Evolutionary conservation across 2,113 vertebrate genomes (phyloP), one percentile per base, ranked within the genome.

Genomic region (Sphaerodactylus townsendi): DNA sequence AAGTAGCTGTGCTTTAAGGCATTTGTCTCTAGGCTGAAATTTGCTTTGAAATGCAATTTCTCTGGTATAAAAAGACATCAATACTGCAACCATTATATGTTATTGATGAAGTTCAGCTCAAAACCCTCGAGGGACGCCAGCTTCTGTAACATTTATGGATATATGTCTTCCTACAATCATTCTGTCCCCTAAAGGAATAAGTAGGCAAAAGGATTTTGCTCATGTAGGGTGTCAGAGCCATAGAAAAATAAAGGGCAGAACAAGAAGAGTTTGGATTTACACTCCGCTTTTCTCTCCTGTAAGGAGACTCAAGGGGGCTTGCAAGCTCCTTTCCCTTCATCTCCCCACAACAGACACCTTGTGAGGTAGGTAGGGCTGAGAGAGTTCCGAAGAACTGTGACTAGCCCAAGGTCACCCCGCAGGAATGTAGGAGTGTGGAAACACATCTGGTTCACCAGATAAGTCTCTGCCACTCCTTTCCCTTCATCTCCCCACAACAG

Each of bases 21-120:
- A 87, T 93, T 94, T 93, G 78, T 95, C 92, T 86, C 80, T 76
- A 88, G 85, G 88, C 72, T 79, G 85, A 91, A 90, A 89, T 93
- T 91, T 90, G 90, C 90, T 90, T 85, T 90, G 87, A 92, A 91
- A 83, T 0, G 4, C 46, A 70, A 89, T 94, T 90, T 84, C 88
- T 94, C 90, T 91, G 90, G 86, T 81, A 92, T 89, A 92, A 93
- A 93, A 89, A 91, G 92, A 88, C 88, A 87, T 79, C 90, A 89
- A 94, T 93, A 84, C 72, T 77, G 79, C 3, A 44, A 93, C 53
- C 44, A 82, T 94, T 91, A 93, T 88, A 70, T 39, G 81, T 93
- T 84, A 86, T 91, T 92, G 91, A 87, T 92, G 92, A 87, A 87
- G 83, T 91, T 90, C 39, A 89, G 56, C 62, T 44, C 1, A 39